phyloP scores from a whole-genome alignment of 2,888 invertebrate genomes.

The Sinohyriopsis cumingii region DNA sequence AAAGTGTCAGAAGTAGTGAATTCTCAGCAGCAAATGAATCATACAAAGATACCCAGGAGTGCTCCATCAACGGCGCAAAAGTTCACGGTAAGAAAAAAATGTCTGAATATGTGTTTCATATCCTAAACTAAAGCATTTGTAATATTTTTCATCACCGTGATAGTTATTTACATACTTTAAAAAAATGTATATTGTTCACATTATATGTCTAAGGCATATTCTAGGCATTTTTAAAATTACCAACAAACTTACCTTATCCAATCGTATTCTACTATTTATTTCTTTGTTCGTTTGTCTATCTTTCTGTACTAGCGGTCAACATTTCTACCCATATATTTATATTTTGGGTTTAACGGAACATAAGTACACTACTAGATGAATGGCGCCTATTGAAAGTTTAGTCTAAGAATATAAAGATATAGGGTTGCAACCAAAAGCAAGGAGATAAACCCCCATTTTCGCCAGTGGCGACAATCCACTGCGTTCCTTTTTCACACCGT shows the following conservation, averaged over 20 bases:
- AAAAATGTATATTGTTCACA: background rate
- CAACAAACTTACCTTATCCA: background rate
- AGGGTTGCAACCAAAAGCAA: no score
- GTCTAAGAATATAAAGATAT: no score
- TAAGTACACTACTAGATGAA: no score
- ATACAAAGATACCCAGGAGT: slow-evolving; percentile 24
- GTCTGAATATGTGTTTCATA: background rate
- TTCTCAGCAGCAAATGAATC: slow-evolving; percentile 33
- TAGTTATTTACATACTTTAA: background rate
- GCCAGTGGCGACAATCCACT: no score
- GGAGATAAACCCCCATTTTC: no score
- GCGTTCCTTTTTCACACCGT: no score
- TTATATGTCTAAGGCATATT: background rate
- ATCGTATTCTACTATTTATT: no score
- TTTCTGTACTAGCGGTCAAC: no score
- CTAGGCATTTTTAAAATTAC: background rate
- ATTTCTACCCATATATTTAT: no score
- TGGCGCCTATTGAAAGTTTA: no score
- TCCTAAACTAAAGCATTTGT: background rate
- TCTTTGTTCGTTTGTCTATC: no score
- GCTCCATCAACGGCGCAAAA: slow-evolving; percentile 15
- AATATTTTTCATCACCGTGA: background rate
- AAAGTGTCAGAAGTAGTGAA: slow-evolving; percentile 52
- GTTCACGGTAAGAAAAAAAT: slow-evolving; percentile 25
- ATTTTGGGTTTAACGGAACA: no score